Evolutionary conservation across 2,113 vertebrate genomes (phyloP).

Genomic region (Amblyornis subalaris): DNA sequence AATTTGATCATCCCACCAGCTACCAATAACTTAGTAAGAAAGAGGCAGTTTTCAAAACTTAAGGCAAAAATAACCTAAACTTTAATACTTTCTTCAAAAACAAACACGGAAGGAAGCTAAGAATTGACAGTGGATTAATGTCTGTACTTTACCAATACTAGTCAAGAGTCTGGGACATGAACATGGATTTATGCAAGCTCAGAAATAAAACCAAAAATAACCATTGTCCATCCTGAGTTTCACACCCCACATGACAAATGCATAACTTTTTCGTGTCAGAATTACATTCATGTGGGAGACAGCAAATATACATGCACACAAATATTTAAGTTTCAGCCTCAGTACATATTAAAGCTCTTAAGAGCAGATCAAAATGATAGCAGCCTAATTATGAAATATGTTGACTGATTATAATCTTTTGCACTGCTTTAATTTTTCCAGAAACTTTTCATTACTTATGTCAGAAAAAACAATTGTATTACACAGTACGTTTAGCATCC

Average conservation of each 20-base stretch:
- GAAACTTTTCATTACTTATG: neutral
- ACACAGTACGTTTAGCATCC: neutral
- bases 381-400: neutral
- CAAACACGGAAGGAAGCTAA: neutral
- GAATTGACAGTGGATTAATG: neutral
- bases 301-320: neutral
- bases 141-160: neutral
- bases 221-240: neutral
- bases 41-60: neutral
- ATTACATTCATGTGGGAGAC: neutral
- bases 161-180: neutral
- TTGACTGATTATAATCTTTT: neutral
- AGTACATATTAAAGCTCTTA: neutral
- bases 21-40: neutral
- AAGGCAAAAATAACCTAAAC: neutral
- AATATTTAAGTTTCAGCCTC: neutral
- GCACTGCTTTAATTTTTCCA: neutral
- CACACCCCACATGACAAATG: neutral
- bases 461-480: neutral
- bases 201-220: neutral
- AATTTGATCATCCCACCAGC: neutral
- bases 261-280: neutral
- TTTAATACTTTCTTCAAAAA: neutral
- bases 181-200: neutral
- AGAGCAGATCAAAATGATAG: fast-evolving